Conservation (phyloP, 2,113 vertebrate genomes). For the Actenoides hombroni region DNA sequence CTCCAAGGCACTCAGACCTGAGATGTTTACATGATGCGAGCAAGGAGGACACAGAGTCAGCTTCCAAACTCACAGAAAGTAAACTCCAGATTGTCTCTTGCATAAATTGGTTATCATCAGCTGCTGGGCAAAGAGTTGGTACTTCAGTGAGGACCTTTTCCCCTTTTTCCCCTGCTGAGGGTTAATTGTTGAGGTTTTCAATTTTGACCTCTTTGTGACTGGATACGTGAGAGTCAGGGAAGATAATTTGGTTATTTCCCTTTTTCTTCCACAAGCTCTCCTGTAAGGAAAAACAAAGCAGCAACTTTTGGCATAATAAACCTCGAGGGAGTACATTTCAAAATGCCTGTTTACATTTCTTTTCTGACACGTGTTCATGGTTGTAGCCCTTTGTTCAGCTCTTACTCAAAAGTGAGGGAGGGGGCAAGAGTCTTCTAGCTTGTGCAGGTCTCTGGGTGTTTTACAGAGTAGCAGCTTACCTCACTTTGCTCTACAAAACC, state of each 20-base stretch:
- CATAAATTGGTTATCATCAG: background rate
- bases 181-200: background rate
- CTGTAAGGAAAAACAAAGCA: background rate
- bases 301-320: background rate
- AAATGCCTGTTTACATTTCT: background rate
- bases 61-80: background rate
- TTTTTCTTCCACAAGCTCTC: background rate
- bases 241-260: background rate
- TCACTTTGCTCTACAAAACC: background rate
- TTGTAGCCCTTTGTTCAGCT: background rate
- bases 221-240: background rate
- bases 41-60: background rate
- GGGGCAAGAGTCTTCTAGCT: background rate
- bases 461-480: background rate
- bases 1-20: background rate
- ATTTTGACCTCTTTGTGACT: background rate
- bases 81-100: background rate
- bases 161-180: background rate
- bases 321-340: background rate
- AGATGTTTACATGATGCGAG: background rate
- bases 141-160: background rate
- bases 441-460: background rate
- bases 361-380: background rate
- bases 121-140: background rate
- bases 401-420: background rate